Evolutionary conservation across 2,113 vertebrate genomes (phyloP).

Genomic region (Nothocercus julius): DNA sequence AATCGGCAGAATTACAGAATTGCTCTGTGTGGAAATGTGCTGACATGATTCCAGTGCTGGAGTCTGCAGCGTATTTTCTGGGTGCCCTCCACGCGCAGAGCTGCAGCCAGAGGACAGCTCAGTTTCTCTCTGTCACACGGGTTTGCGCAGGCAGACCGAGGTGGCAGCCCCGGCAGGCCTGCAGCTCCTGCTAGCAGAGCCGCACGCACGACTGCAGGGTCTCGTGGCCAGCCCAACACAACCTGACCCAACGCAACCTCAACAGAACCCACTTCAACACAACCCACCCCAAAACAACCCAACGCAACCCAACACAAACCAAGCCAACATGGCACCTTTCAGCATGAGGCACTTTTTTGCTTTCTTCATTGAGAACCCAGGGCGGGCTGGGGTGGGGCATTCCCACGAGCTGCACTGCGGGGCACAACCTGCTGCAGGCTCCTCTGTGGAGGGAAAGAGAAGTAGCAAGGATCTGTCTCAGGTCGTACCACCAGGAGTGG

Average conservation of each 20-base stretch:
- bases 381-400: no score
- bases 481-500: neutral
- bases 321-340: no score
- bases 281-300: no score
- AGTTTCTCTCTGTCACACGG: neutral
- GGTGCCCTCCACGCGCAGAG: neutral
- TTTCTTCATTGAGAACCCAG: no score
- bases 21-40: neutral
- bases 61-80: neutral
- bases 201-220: neutral
- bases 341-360: no score
- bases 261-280: no score
- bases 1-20: neutral
- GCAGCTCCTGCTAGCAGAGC: constrained; percentile 69
- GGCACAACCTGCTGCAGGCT: neutral
- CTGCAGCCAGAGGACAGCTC: constrained; percentile 15
- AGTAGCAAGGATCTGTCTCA: no score
- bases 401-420: no score
- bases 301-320: no score
- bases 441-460: neutral
- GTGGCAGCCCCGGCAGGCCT: neutral
- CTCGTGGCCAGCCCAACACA: no score
- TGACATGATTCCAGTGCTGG: neutral
- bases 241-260: no score
- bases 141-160: no score